Percentiles rank a stretch among this genome's conserved stretches.
These are phyloP conservation scores for Eurystomus glaucurus DNA, from an alignment of 2,797 vertebrate genomes.

Conservation along the genomic window DNA sequence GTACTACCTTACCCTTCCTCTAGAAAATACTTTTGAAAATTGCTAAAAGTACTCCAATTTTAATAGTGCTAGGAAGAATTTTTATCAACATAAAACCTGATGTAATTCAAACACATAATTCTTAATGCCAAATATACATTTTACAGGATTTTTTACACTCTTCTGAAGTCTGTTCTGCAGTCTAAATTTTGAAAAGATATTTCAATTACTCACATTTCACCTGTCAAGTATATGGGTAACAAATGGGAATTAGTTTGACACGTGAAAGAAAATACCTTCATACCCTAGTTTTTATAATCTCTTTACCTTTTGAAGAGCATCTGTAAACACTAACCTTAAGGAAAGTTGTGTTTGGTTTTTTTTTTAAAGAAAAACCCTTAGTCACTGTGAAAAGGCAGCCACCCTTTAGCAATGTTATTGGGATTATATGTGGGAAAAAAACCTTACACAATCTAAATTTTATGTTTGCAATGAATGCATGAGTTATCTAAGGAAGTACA, in stretches of 20 bases:
- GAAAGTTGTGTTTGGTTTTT: not conserved
- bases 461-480: not conserved
- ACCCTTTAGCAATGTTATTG: not conserved
- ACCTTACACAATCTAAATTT: not conserved
- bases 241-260: not conserved
- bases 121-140: not conserved
- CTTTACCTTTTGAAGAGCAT: not conserved
- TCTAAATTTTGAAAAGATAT: not conserved
- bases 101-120: constrained; percentile 44
- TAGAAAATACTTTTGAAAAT: constrained; percentile 64
- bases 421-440: not conserved
- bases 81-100: not conserved
- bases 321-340: not conserved
- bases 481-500: not conserved
- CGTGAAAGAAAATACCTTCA: not conserved
- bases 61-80: constrained; percentile 11
- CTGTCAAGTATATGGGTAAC: constrained; percentile 17
- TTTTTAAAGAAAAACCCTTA: not conserved
- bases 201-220: not conserved
- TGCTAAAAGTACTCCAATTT: constrained; percentile 11
- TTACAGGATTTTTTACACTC: not conserved
- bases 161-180: constrained; percentile 10
- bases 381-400: not conserved
- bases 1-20: not conserved
- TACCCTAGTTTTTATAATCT: not conserved